Conservation (phyloP, 1,140 invertebrate species). For the Macrosteles quadrilineatus region DNA sequence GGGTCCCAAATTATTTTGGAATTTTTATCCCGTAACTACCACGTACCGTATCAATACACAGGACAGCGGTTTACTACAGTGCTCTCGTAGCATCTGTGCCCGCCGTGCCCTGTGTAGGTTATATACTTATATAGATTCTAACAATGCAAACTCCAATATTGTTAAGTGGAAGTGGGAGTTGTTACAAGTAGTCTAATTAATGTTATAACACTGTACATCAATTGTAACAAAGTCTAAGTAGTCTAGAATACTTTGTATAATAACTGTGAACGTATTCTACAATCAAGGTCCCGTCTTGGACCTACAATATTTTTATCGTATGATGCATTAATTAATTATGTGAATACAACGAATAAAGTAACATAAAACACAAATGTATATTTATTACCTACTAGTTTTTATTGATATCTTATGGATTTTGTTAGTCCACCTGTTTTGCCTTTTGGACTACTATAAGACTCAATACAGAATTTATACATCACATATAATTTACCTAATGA, state of each 20-base stretch:
- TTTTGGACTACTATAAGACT: no score
- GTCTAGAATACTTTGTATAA: slow-evolving; percentile 18
- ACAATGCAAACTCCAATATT: slow-evolving; percentile 21
- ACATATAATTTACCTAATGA: no score
- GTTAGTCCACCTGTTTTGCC: no score
- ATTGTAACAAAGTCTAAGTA: slow-evolving; percentile 22
- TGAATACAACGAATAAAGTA: slow-evolving; percentile 27
- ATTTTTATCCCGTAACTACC: no score
- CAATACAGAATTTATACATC: no score
- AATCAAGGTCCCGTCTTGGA: slow-evolving; percentile 7
- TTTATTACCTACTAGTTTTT: neutral
- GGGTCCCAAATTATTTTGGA: no score
- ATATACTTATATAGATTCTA: slow-evolving; percentile 27
- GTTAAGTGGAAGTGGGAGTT: slow-evolving; percentile 15
- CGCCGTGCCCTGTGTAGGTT: neutral
- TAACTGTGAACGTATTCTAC: slow-evolving; percentile 13
- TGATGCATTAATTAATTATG: slow-evolving; percentile 25
- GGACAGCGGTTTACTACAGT: no score
- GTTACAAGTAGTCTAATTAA: neutral
- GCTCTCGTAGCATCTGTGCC: no score
- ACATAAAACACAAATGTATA: neutral
- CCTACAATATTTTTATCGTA: slow-evolving; percentile 26
- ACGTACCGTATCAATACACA: no score
- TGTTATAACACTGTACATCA: slow-evolving; percentile 20
- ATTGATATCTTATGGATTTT: no score